phyloP scores from a whole-genome alignment of 2,888 invertebrate species.

The Thymelicus sylvestris region DNA sequence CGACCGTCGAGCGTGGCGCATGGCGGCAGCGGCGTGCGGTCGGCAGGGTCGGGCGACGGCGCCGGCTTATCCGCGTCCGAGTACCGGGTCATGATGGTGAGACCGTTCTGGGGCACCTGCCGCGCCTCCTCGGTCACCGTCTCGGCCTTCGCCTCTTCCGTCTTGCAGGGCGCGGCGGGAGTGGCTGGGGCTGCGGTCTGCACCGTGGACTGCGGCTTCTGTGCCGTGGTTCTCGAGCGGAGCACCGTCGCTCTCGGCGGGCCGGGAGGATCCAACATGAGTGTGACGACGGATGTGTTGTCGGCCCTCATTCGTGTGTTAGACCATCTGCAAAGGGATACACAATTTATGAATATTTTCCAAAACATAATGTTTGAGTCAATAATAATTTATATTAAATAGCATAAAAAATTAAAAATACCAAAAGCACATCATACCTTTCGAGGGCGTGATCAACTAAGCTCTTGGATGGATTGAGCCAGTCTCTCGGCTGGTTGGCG shows the following conservation, averaged over 20 bases:
- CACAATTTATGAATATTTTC: background rate
- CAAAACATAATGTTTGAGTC: background rate
- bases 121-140: conserved; percentile 40
- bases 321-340: conserved; percentile 87
- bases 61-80: conserved; percentile 65
- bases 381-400: background rate
- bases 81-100: conserved; percentile 80
- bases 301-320: conserved; percentile 95
- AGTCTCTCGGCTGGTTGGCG: conserved; percentile 78
- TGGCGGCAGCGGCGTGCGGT: conserved; percentile 59
- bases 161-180: conserved; percentile 44
- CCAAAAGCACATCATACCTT: conserved; percentile 57
- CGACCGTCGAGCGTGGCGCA: conserved; percentile 67
- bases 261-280: conserved; percentile 96
- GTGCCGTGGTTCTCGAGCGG: conserved; percentile 63
- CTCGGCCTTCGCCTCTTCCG: conserved; percentile 41
- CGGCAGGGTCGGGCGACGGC: conserved; percentile 49
- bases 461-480: conserved; percentile 96
- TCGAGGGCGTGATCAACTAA: conserved; percentile 92
- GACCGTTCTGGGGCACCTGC: conserved; percentile 70
- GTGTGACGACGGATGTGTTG: conserved; percentile 96
- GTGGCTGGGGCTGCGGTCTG: conserved; percentile 45
- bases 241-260: conserved; percentile 89
- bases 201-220: conserved; percentile 47
- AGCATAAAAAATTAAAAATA: background rate